These are phyloP conservation scores for Sturnus vulgaris DNA, from an alignment of 2,113 vertebrate genomes.

Conservation along the genomic window DNA sequence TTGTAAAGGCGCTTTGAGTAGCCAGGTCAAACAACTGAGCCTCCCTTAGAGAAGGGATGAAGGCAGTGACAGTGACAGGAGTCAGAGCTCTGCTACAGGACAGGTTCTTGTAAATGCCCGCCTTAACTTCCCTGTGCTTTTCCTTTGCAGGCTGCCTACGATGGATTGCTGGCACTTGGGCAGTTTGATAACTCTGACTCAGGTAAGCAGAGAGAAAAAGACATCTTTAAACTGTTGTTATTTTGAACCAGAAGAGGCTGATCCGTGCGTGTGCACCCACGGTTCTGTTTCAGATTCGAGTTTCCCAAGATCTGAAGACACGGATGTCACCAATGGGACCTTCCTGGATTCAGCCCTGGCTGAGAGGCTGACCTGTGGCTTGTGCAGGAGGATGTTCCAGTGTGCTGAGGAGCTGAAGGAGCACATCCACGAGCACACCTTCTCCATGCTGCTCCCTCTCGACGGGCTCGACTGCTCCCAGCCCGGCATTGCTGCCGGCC, in stretches of 20 bases:
- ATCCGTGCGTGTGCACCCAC: rapidly evolving
- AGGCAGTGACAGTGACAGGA: background rate
- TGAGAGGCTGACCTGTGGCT: slow-evolving; percentile 73
- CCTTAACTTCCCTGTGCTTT: background rate
- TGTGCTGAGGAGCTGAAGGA: slow-evolving; percentile 74
- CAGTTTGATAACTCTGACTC: slow-evolving; percentile 22
- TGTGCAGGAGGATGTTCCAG: slow-evolving; percentile 79
- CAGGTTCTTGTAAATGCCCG: background rate
- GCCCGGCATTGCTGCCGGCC: background rate
- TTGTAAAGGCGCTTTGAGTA: background rate
- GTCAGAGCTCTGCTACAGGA: background rate
- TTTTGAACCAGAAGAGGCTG: background rate
- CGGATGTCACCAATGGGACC: slow-evolving; percentile 41
- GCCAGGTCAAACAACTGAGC: rapidly evolving
- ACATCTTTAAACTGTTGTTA: rapidly evolving
- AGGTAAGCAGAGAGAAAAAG: background rate
- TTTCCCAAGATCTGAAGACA: background rate
- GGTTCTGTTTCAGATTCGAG: background rate
- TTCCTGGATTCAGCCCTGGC: slow-evolving; percentile 22
- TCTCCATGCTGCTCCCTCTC: slow-evolving; percentile 71
- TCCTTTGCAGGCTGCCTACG: background rate
- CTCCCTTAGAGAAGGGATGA: too few species aligned
- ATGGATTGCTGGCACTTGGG: slow-evolving; percentile 28
- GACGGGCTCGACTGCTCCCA: slow-evolving; percentile 45
- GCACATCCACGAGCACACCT: slow-evolving; percentile 71